Base-by-base conservation (phyloP, 2,797 vertebrate species). In the Eurystomus glaucurus region DNA sequence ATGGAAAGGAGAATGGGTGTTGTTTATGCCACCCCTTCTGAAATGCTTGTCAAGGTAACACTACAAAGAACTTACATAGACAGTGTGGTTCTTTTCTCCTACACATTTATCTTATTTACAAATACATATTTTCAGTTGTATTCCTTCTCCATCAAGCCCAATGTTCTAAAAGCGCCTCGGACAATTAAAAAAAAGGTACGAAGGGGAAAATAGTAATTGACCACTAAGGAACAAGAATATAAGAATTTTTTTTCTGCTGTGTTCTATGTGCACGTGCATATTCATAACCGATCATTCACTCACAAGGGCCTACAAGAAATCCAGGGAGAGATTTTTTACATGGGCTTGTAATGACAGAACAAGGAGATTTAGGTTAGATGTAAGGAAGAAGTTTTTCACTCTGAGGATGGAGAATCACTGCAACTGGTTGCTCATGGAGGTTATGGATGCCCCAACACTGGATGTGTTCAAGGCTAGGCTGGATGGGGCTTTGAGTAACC, bases 61-160 rank as follows among this genome's bases (percentile, higher is more conserved):
- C 11, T 51, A 3, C 1, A 7, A 71, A 51, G 21, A 82, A 29
- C 13, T 60, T 76, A 5, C 4, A 5, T 19, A 1, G 2, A 12
- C 81, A 11, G 26, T 29, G n/a, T 57, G 25, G 3, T 72, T 83
- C 33, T 85, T 82, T 72, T 61, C 70, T 72, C 14, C 43, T 79
- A 1, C 29, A 21, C 39, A 60, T 60, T 39, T 39, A 29, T 39
- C 28, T 39, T 1, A 2, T 89, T 74, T 89, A 29, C 55, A 29
- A 65, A 50, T 37, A 25, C 6, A 3, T 57, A 28, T 87, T 91
- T 87, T 90, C 61, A 91, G 18, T 52, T 88, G 16, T 51, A 22
- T 79, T 94, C 17, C 31, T 85, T 6, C 29, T 79, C 14, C 17
- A 4, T 45, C 11, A 39, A 77, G 21, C 21, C 29, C 35, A 66